Conservation (phyloP, 2,888 invertebrate species). For the Lysandra bellargus region DNA sequence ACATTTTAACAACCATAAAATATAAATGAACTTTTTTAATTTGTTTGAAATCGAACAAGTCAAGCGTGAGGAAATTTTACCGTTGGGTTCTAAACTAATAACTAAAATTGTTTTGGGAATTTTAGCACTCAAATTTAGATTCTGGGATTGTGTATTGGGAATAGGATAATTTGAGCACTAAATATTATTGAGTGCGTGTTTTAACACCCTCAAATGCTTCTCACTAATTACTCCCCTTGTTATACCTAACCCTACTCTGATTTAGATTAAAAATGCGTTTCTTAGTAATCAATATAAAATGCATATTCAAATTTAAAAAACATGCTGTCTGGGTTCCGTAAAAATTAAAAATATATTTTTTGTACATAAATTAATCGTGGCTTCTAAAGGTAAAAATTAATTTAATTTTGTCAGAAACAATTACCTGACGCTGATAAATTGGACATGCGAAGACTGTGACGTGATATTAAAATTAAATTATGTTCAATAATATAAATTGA, state of each 20-base stretch:
- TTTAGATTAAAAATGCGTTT: background rate
- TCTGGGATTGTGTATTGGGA: constrained; percentile 26
- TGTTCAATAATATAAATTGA: background rate
- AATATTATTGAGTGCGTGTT: constrained; percentile 9
- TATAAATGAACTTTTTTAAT: constrained; percentile 41
- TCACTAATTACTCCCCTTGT: background rate
- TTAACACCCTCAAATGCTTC: background rate
- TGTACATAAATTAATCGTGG: too few relatives aligned
- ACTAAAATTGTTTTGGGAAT: constrained; percentile 29
- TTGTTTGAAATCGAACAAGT: constrained; percentile 39
- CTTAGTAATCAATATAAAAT: too few relatives aligned
- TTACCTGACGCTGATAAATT: background rate
- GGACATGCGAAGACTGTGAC: background rate
- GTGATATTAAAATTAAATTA: background rate
- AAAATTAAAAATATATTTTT: too few relatives aligned
- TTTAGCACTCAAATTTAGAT: constrained; percentile 31
- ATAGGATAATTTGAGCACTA: background rate
- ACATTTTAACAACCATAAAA: constrained; percentile 40
- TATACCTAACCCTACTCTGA: background rate
- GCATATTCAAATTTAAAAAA: too few relatives aligned
- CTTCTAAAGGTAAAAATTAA: background rate
- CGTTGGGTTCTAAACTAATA: constrained; percentile 36
- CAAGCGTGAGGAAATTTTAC: constrained; percentile 36
- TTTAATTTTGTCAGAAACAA: background rate
- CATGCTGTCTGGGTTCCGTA: too few relatives aligned